These are phyloP conservation scores for Meloidogyne exigua DNA, from an alignment of 1,140 invertebrate species.

Conservation along the genomic window DNA sequence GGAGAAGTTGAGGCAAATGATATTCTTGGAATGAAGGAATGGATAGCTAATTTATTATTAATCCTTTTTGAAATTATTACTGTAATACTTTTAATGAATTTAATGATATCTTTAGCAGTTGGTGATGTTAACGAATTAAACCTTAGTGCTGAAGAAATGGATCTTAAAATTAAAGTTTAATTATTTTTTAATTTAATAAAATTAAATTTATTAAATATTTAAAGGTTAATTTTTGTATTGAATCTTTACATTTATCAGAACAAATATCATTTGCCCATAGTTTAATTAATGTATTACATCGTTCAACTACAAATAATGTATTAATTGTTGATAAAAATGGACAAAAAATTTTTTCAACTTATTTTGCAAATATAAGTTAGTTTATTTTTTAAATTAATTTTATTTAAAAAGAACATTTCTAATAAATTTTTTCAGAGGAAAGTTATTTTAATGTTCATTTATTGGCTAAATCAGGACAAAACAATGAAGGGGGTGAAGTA, in stretches of 20 bases:
- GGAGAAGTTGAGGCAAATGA: conserved; percentile 54
- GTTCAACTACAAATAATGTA: conserved; percentile 45
- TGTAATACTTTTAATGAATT: conserved; percentile 52
- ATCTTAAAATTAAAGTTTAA: conserved; percentile 45
- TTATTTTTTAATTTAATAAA: conserved; percentile 10
- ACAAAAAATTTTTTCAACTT: conserved; percentile 37
- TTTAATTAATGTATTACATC: conserved; percentile 45
- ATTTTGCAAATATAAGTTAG: conserved; percentile 41
- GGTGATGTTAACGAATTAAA: conserved; percentile 50
- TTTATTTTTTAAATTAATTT: not conserved
- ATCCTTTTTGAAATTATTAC: conserved; percentile 53
- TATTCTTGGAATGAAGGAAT: conserved; percentile 45
- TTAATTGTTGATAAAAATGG: conserved; percentile 44
- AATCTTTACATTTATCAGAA: conserved; percentile 50
- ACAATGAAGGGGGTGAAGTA: not conserved
- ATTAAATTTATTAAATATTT: conserved; percentile 4
- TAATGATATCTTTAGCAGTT: conserved; percentile 55
- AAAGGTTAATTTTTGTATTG: conserved; percentile 54
- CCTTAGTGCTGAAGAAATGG: conserved; percentile 40
- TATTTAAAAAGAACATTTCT: no score
- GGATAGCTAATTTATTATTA: conserved; percentile 49
- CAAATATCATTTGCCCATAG: conserved; percentile 37
- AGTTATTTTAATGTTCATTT: conserved; percentile 8
- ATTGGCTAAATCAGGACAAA: not conserved
- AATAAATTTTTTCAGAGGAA: not conserved